Conservation (phyloP, 2,113 vertebrate species). For the Cyprinodon tularosa region DNA sequence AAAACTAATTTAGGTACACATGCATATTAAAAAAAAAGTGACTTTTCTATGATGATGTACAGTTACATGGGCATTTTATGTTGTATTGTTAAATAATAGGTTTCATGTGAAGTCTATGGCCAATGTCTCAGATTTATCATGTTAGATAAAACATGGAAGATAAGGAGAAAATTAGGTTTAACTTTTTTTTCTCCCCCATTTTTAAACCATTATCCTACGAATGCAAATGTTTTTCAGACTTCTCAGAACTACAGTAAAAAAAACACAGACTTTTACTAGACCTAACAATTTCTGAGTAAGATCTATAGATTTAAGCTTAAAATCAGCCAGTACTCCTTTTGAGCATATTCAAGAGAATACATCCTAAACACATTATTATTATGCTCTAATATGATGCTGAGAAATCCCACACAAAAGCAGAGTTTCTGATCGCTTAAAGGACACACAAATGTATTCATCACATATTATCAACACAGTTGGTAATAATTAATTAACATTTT, state of each 20-base stretch:
- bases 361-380: background rate
- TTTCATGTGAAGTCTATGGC: constrained; percentile 55
- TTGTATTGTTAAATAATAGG: constrained; percentile 57
- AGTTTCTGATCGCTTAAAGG: background rate
- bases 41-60: constrained; percentile 9
- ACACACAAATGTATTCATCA: background rate
- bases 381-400: background rate
- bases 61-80: constrained; percentile 33
- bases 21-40: constrained; percentile 26
- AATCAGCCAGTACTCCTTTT: too few species aligned
- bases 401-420: background rate
- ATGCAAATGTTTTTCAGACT: constrained; percentile 5
- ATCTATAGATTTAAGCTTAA: background rate
- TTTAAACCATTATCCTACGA: constrained; percentile 10
- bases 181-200: background rate
- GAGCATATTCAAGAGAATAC: background rate
- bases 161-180: background rate
- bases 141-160: constrained; percentile 5
- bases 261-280: background rate
- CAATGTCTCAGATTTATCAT: constrained; percentile 58
- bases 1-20: constrained; percentile 41
- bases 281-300: background rate
- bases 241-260: background rate
- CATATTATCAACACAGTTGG: too few species aligned
- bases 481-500: too few species aligned